Conservation (phyloP, 2,797 vertebrate species). For the Sebastes glaucus region DNA sequence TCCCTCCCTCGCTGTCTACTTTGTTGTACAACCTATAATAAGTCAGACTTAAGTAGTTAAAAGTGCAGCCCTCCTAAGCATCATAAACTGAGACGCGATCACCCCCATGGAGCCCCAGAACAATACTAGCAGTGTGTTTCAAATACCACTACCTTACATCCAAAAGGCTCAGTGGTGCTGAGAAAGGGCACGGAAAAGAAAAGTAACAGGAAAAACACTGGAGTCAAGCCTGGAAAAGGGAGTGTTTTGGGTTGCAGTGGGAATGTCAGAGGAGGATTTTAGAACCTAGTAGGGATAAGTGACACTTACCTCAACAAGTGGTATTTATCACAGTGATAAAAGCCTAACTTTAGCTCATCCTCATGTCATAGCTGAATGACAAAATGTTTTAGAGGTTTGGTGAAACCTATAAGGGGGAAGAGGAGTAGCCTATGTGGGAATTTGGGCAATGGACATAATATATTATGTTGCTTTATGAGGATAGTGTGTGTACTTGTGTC, state of each 20-base stretch:
- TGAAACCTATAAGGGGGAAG: slow-evolving; percentile 15
- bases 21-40: not conserved
- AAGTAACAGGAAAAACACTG: slow-evolving; percentile 57
- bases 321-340: slow-evolving; percentile 47
- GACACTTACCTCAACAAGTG: slow-evolving; percentile 46
- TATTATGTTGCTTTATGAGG: not conserved
- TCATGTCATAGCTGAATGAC: slow-evolving; percentile 27
- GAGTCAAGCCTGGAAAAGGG: slow-evolving; percentile 57
- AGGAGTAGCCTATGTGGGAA: not conserved
- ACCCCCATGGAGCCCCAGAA: slow-evolving; percentile 38
- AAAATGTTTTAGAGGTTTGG: slow-evolving; percentile 43
- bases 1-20: not conserved
- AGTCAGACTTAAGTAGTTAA: slow-evolving; percentile 12
- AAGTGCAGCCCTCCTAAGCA: slow-evolving; percentile 11
- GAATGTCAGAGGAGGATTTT: slow-evolving; percentile 48
- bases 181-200: slow-evolving; percentile 55
- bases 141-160: slow-evolving; percentile 56
- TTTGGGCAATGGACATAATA: not conserved
- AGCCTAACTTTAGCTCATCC: slow-evolving; percentile 38
- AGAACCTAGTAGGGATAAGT: slow-evolving; percentile 46
- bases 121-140: slow-evolving; percentile 67
- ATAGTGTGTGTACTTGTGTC: not conserved
- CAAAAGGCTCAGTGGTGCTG: slow-evolving; percentile 24
- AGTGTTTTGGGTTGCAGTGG: slow-evolving; percentile 43
- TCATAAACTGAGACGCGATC: slow-evolving; percentile 45